Conservation (phyloP, 2,797 vertebrate genomes). For the Ibycter americanus region DNA sequence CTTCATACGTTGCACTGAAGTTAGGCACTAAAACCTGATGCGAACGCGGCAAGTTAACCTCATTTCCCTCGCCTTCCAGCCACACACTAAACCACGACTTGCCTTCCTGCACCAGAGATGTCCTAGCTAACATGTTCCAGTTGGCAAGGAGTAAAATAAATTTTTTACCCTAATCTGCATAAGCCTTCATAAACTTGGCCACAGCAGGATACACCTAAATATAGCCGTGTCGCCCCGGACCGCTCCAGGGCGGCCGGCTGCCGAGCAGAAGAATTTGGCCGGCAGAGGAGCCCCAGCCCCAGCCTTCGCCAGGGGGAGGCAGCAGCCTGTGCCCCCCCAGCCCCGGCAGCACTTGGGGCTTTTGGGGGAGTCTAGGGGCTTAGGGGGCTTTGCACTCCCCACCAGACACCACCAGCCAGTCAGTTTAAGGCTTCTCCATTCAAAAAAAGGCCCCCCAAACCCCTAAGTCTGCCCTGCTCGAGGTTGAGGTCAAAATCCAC, state of each 20-base stretch:
- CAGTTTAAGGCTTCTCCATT: background rate
- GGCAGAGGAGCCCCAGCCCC: background rate
- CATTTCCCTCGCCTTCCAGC: background rate
- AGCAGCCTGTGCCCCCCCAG: too few relatives aligned
- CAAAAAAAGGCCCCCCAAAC: rapidly evolving
- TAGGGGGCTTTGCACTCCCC: background rate
- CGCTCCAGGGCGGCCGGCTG: background rate
- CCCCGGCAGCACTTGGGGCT: background rate
- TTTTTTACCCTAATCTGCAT: background rate
- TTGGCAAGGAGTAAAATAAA: background rate
- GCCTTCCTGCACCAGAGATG: background rate
- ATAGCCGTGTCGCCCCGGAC: background rate
- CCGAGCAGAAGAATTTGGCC: background rate
- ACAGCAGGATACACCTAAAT: background rate
- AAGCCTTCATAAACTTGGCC: background rate
- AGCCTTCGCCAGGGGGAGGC: too few relatives aligned
- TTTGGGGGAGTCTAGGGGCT: background rate
- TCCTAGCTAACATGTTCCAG: background rate
- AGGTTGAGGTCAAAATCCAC: background rate
- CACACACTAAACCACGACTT: background rate
- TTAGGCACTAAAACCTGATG: background rate
- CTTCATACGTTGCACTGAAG: background rate
- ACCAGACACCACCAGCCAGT: background rate
- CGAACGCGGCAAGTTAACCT: background rate
- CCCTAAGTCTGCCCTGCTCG: background rate